phyloP scores from a whole-genome alignment of 2,797 vertebrate species.

The Loriculus beryllinus region DNA sequence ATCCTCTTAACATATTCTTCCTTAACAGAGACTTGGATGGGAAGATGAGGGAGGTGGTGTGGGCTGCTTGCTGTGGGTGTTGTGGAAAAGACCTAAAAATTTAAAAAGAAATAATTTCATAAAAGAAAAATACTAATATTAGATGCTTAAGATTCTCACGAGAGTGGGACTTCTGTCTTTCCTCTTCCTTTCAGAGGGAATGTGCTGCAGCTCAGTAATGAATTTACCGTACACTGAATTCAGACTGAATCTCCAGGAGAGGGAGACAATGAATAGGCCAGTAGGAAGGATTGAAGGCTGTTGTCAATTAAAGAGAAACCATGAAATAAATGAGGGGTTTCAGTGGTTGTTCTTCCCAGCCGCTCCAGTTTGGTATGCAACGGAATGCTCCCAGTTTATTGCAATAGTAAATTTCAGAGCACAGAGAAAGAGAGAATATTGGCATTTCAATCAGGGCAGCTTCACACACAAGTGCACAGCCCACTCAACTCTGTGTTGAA shows the following conservation, averaged over 20 bases:
- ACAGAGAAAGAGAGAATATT: conserved; percentile 43
- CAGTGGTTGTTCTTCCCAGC: background rate
- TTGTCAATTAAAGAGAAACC: conserved; percentile 54
- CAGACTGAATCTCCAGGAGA: conserved; percentile 24
- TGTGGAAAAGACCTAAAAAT: background rate
- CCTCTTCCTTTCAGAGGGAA: background rate
- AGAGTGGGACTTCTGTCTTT: background rate
- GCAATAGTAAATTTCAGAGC: conserved; percentile 64
- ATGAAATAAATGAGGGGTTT: conserved; percentile 44
- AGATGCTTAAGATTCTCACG: background rate
- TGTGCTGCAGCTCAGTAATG: background rate
- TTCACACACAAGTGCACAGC: background rate
- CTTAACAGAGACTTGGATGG: background rate
- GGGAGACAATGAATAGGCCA: conserved; percentile 45
- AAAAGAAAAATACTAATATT: background rate
- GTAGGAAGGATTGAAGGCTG: conserved; percentile 28
- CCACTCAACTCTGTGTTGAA: conserved; percentile 28
- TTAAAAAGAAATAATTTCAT: background rate
- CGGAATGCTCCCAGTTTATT: conserved; percentile 54
- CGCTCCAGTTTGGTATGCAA: conserved; percentile 12
- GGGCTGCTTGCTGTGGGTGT: background rate
- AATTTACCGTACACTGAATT: background rate
- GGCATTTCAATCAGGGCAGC: conserved; percentile 67
- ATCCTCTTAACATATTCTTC: background rate
- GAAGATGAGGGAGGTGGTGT: background rate